Conservation (phyloP, 2,797 vertebrate species). For the Chromobotia macracanthus region DNA sequence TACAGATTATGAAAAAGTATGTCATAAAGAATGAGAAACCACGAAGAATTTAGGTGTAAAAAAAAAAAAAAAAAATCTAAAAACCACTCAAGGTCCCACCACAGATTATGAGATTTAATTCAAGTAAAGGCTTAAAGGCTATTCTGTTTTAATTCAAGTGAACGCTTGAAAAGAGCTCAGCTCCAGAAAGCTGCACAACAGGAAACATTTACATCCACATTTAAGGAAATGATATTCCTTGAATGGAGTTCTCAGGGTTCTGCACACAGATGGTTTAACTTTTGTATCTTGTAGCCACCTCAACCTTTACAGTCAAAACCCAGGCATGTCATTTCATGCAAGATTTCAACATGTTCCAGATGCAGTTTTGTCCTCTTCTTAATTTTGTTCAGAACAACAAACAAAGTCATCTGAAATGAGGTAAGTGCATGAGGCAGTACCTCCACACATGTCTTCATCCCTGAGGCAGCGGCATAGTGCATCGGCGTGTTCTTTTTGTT, state of each 20-base stretch:
- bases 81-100: no score
- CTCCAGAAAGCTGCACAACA: neutral
- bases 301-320: conserved; percentile 1
- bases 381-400: neutral
- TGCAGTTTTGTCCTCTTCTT: neutral
- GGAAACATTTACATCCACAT: neutral
- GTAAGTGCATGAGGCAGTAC: conserved; percentile 65
- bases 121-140: no score
- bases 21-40: no score
- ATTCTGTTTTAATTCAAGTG: neutral
- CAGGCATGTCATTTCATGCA: neutral
- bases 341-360: conserved; percentile 10
- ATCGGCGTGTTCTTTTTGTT: conserved; percentile 96
- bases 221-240: neutral
- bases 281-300: conserved; percentile 5
- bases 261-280: neutral
- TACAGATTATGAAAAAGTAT: neutral
- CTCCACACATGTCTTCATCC: conserved; percentile 96
- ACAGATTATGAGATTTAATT: no score
- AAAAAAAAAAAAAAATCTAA: no score
- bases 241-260: neutral
- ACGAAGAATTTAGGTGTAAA: neutral
- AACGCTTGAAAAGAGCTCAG: neutral
- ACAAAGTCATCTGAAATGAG: conserved; percentile 36
- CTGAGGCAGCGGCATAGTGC: conserved; percentile 97